These are phyloP conservation scores for Ptychobarbus kaznakovi DNA, from an alignment of 2,797 vertebrate genomes.

Conservation along the genomic window DNA sequence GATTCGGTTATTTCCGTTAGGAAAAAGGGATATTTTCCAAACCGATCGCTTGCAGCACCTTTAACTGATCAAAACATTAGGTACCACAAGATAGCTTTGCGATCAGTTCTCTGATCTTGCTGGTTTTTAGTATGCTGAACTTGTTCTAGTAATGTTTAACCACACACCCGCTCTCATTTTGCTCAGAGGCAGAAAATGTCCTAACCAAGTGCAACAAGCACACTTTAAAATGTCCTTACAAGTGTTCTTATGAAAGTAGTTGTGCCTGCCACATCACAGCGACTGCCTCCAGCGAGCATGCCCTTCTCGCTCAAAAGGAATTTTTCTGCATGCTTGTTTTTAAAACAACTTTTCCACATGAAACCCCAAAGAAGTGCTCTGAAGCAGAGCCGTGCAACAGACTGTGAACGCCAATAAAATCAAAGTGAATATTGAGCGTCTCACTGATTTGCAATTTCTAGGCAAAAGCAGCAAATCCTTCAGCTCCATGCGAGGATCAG, in stretches of 20 bases:
- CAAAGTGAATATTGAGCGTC: slow-evolving; percentile 13
- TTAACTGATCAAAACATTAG: background rate
- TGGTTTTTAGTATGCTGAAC: slow-evolving; percentile 10
- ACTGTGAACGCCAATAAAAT: background rate
- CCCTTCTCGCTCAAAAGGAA: background rate
- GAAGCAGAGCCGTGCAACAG: background rate
- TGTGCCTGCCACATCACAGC: slow-evolving; percentile 18
- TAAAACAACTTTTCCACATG: background rate
- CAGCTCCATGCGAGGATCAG: slow-evolving; percentile 89
- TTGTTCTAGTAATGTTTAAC: slow-evolving; percentile 17
- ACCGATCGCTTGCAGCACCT: background rate
- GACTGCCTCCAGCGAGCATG: slow-evolving; percentile 5
- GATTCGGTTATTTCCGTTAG: background rate
- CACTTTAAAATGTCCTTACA: slow-evolving; percentile 30
- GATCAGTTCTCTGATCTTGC: background rate
- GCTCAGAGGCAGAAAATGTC: slow-evolving; percentile 36
- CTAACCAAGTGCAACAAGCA: slow-evolving; percentile 22
- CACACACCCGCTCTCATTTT: slow-evolving; percentile 21
- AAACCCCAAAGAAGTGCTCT: background rate
- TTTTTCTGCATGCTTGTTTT: background rate
- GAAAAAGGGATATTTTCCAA: background rate
- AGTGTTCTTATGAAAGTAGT: slow-evolving; percentile 21
- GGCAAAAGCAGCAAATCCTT: slow-evolving; percentile 94
- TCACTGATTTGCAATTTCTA: slow-evolving; percentile 64
- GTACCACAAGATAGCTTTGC: slow-evolving; percentile 16